Base-by-base conservation (phyloP, 2,888 invertebrate genomes). In the Anarsia innoxiella region DNA sequence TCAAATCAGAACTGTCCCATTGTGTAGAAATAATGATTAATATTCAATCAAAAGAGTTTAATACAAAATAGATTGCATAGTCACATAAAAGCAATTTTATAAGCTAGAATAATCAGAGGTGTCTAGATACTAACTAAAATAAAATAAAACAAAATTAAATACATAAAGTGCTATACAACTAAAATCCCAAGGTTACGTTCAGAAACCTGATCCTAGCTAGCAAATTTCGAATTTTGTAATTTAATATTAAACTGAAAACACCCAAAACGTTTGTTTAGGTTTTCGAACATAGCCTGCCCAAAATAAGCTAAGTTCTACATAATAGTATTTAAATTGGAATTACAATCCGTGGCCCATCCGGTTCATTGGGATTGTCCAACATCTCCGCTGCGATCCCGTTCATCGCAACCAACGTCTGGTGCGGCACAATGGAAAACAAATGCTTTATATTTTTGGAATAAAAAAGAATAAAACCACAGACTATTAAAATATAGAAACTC, bases 231-330 rank as follows among this genome's bases (percentile, higher is more conserved):
- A 56, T 64, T 66, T 59, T 37, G 51, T 59, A 54, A 49, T 50
- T 52, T 48, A 44, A 44, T 25, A 9, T 25, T 25, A 27, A 42
- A 31, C 36, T 32, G 32, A 23, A 42, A 40, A 32, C 33, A 37
- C 37, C 40, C 56, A 49, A 46, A 46, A 48, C 38, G 38, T 49
- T 56, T 45, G 37, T 51, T 56, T 45, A 75, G 80, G 83, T 83
- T 84, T 83, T 77, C 76, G 82, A 84, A 83, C 83, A 84, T 84
- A 83, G 74, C 83, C 82, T 74, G 70, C 68, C 66, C 59, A 53
- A 59, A 53, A 53, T 53, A 67, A 62, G 65, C 77, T 75, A 76
- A 55, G 46, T 54, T 66, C 79, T 82, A 82, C 78, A 40, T 50
- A 56, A 41, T 36, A 69, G 60, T 63, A 66, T 59, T 59, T 53